Evolutionary conservation across 2,888 invertebrate genomes (phyloP).

Genomic region (Agrotis exclamationis): DNA sequence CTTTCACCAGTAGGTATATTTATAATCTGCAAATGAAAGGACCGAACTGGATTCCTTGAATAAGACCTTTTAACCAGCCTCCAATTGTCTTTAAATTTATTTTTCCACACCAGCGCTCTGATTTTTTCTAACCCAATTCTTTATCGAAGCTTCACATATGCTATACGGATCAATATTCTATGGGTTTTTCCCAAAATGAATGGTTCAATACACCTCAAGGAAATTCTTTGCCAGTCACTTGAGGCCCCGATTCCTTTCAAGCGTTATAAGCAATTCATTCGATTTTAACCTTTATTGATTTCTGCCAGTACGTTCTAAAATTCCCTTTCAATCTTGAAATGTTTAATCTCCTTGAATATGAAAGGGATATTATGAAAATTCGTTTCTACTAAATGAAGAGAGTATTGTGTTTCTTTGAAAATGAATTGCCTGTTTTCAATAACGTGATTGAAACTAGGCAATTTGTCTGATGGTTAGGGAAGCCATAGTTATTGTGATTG

Average conservation of each 20-base stretch:
- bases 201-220: constrained; percentile 1
- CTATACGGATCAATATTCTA: constrained; percentile 20
- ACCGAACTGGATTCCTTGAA: too few species aligned
- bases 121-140: too few species aligned
- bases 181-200: constrained; percentile 10
- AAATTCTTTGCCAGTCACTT: not conserved
- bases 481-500: constrained; percentile 49
- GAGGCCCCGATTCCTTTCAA: constrained; percentile 4
- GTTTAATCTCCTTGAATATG: not conserved
- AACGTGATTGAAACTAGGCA: constrained; percentile 27
- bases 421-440: constrained; percentile 5
- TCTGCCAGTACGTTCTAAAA: not conserved
- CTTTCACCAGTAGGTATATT: too few species aligned
- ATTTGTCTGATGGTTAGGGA: constrained; percentile 35
- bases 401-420: constrained; percentile 9
- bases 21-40: too few species aligned
- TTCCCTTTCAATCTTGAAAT: not conserved
- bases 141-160: not conserved
- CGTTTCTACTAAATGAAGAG: not conserved
- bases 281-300: constrained; percentile 7
- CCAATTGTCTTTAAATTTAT: too few species aligned
- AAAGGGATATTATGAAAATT: not conserved
- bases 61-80: too few species aligned
- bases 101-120: not conserved
- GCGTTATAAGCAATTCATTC: constrained; percentile 9